A percentile compares a stretch with the other conserved stretches of the same genome.
Conservation (phyloP, 92 coral and sea anemone genomes). For the Paragorgia papillata region DNA sequence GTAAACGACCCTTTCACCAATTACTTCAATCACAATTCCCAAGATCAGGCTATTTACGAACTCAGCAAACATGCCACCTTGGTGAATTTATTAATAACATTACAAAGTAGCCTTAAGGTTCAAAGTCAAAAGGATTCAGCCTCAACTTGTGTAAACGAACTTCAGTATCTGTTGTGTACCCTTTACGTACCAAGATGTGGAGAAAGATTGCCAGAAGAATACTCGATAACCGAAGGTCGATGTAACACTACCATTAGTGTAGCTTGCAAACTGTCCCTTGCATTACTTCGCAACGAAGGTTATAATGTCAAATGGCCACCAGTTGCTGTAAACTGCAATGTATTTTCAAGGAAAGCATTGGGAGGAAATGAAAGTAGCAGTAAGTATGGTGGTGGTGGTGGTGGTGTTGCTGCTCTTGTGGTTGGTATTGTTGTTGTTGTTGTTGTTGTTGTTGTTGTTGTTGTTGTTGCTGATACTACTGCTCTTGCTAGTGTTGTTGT, state of each 20-base stretch:
- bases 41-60: conserved; percentile 13
- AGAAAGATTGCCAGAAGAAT: neutral
- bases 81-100: neutral
- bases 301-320: conserved; percentile 26
- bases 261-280: neutral
- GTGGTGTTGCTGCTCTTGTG: too few relatives aligned
- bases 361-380: too few relatives aligned
- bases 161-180: conserved; percentile 14
- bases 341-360: neutral
- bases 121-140: neutral
- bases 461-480: too few relatives aligned
- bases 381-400: too few relatives aligned
- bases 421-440: too few relatives aligned
- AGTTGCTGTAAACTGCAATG: conserved; percentile 1
- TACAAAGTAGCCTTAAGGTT: neutral
- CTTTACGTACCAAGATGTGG: conserved; percentile 19
- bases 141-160: neutral
- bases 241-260: neutral
- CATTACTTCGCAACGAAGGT: neutral
- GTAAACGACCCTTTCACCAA: conserved; percentile 13
- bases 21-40: conserved; percentile 12
- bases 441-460: too few relatives aligned
- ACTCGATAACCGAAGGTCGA: neutral
- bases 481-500: too few relatives aligned
- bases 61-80: conserved; percentile 9